These are phyloP conservation scores for Monopterus albus DNA, from an alignment of 2,113 vertebrate genomes.

Conservation along the genomic window DNA sequence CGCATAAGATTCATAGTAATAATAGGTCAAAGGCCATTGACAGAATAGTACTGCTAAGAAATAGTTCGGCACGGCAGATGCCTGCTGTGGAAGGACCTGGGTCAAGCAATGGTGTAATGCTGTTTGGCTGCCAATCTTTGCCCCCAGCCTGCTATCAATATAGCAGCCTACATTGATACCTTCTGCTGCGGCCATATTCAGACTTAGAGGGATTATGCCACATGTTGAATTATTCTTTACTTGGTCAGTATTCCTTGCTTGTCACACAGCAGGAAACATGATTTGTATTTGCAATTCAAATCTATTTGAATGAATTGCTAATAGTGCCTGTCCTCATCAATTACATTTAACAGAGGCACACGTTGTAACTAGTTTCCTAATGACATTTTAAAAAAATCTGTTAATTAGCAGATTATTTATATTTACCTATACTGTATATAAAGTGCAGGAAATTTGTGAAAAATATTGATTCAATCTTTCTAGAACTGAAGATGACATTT, in stretches of 20 bases:
- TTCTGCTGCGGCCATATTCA: conserved; percentile 7
- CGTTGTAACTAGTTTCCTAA: too few relatives aligned
- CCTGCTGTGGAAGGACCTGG: conserved; percentile 18
- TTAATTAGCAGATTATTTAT: not conserved
- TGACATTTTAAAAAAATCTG: too few relatives aligned
- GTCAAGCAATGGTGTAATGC: not conserved
- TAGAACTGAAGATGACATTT: not conserved
- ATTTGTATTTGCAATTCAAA: conserved; percentile 6
- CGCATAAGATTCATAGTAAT: conserved; percentile 6
- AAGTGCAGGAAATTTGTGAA: not conserved
- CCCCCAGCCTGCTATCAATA: conserved; percentile 26
- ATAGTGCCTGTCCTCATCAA: not conserved
- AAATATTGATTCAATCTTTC: not conserved
- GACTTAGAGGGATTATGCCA: conserved; percentile 6
- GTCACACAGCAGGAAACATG: not conserved
- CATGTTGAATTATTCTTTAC: not conserved
- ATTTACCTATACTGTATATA: not conserved
- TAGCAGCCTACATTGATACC: conserved; percentile 29
- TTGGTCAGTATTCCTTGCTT: conserved; percentile 2
- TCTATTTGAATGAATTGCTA: not conserved
- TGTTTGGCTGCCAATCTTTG: conserved; percentile 20
- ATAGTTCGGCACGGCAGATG: conserved; percentile 12
- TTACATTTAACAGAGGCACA: too few relatives aligned
- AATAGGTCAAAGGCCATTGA: not conserved
- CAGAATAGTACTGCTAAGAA: not conserved